Base-by-base conservation (phyloP, 2,797 vertebrate genomes). In the Cyclura pinguis region DNA sequence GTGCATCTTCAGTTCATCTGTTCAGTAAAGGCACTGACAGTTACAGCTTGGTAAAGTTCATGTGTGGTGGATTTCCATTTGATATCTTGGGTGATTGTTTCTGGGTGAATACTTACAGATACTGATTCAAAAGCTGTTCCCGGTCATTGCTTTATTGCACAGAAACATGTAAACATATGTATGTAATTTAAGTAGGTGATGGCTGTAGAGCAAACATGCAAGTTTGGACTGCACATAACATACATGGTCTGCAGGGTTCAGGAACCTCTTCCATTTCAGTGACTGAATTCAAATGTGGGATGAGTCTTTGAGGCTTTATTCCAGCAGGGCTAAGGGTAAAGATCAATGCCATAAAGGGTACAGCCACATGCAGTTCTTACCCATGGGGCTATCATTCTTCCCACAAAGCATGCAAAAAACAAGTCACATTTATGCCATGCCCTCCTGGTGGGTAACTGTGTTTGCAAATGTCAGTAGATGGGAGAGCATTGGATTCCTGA, bases 111-210 rank as follows among this genome's bases (percentile, higher is more conserved):
- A 93, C 86, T 92, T 57, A 78, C 27, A 94, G 90, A 64, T 35
- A 81, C 92, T 81, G 87, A 92, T 93, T 93, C 93, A 94, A 86
- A 72, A 93, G 55, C 88, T 87, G 18, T 50, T 94, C 96, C 96
- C 77, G 92, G 83, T 93, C 42, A 93, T 81, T 85, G 57, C 24
- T 73, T 91, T 94, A 93, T 80, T 93, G 69, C 73, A 93, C 78
- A 92, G 90, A 95, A 91, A 4, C 55, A 67, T 52, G 9, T 95
- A 95, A 93, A 93, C 24, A 32, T 52, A 93, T 87, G 95, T 89
- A 85, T 86, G 35, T 35, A 18, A 90, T 93, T 90, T 86, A 93
- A 89, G 57, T 92, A 86, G 87, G 27, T 55, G 16, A 47, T 29
- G 5, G 24, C 38, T 67, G 13, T 24, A 16, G 42, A 22, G 64